phyloP scores from a whole-genome alignment of 2,113 vertebrate genomes.

The Eonycteris spelaea region DNA sequence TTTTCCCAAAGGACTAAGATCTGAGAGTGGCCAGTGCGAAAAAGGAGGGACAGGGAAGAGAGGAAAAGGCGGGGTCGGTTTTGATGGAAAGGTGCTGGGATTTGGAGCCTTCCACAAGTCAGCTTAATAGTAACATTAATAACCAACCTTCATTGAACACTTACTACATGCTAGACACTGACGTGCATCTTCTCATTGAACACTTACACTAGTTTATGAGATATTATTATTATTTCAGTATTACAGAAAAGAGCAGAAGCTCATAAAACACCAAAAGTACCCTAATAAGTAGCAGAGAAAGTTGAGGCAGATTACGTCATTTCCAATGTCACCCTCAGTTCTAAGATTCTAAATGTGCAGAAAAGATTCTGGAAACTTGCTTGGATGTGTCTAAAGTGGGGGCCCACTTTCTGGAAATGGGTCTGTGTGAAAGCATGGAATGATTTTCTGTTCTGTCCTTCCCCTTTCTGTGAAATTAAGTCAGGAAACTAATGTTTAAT shows the following conservation, averaged over 20 bases:
- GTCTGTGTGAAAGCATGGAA: background rate
- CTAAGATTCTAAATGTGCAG: background rate
- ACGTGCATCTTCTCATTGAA: background rate
- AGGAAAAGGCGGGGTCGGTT: background rate
- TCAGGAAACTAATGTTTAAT: constrained; percentile 11
- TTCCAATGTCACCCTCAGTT: background rate
- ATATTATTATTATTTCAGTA: background rate
- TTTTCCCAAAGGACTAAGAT: background rate
- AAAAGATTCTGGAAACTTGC: background rate
- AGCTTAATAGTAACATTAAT: background rate
- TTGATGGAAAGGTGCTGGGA: background rate
- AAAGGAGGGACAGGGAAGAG: background rate
- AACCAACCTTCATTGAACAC: background rate
- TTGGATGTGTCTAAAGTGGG: background rate
- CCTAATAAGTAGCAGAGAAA: background rate
- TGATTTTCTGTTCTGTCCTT: constrained; percentile 6
- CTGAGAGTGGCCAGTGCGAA: background rate
- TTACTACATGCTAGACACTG: background rate
- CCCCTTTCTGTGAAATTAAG: background rate
- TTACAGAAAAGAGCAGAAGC: background rate
- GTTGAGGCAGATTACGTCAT: background rate
- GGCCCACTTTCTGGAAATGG: background rate
- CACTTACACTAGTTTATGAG: background rate
- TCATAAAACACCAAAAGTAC: background rate
- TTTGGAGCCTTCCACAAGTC: background rate